Base-by-base conservation (phyloP, 2,113 vertebrate species). In the pig (Sus scrofa) region DNA sequence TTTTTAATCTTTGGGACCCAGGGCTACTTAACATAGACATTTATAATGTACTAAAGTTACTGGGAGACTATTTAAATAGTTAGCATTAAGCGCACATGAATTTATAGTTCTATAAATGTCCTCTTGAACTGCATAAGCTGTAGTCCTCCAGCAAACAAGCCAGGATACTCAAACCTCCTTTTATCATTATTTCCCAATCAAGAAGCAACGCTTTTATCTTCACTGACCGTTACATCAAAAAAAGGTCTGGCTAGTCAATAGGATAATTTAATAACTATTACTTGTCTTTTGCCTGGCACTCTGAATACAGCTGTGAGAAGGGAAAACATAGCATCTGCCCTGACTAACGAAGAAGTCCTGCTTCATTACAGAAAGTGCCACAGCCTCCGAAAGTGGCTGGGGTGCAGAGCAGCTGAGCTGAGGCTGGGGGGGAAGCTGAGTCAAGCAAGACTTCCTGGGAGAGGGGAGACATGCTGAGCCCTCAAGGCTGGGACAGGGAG, bases 101-200 rank as follows among this genome's bases (percentile, higher is more conserved):
- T 95, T 95, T 94, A 89, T 37, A 37, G 37, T 58, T 86, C 82
- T n/a, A 56, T 96, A 95, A 97, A 95, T 73, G 20, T 91, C 96
- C 60, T 54, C 54, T 89, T 91, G 56, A 27, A 68, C 44, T 7
- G 19, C 65, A n/a, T 50, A 44, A 94, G 67, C 44, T 63, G 39
- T 8, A 91, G 34, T 26, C 92, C 24, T 30, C 84, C 81, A 91
- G 39, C 56, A 95, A 83, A 30, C 3, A 15, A 84, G 20, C 0
- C 70, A 39, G 70, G 78, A 97, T 92, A 82, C 92, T 89, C 86
- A 91, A 78, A 67, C 52, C 54, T 84, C 70, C 10, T 37, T 37
- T 58, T 18, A 68, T 90, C 78, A 52, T 62, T 37, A 60, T 56
- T 63, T 94, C 71, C 71, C 60, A n/a, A 77, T 52, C 60, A 67